Conservation (phyloP, 2,888 invertebrate genomes). For the Lasioglossum morio region DNA sequence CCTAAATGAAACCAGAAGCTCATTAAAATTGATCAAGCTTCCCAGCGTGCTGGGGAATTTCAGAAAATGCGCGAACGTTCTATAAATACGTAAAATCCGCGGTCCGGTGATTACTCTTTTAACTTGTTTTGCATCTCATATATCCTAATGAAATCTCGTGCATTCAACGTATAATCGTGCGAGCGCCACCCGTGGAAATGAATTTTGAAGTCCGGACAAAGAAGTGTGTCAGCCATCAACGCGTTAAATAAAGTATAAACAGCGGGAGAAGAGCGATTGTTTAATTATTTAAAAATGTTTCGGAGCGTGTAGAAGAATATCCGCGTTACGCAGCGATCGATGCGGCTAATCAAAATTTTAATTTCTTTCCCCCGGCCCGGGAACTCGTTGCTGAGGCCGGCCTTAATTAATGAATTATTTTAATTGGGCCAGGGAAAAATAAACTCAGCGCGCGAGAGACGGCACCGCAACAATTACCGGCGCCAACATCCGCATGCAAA, state of each 20-base stretch:
- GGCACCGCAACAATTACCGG: slow-evolving; percentile 58
- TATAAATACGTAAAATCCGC: slow-evolving; percentile 2
- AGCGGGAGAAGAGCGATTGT: not conserved
- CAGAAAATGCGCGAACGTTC: not conserved
- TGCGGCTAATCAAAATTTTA: not conserved
- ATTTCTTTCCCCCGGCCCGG: not conserved
- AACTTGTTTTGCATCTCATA: slow-evolving; percentile 6
- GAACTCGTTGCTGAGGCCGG: not conserved
- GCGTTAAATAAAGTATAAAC: not conserved
- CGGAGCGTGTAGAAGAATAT: not conserved
- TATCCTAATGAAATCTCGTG: not conserved
- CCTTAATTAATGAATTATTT: slow-evolving; percentile 41
- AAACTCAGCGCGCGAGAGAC: not conserved
- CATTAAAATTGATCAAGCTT: not conserved
- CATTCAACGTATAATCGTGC: not conserved
- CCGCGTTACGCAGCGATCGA: not conserved
- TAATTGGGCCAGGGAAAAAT: slow-evolving; percentile 42
- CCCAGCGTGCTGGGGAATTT: not conserved
- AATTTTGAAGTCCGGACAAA: not conserved
- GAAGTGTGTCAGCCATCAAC: not conserved
- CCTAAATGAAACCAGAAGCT: not conserved
- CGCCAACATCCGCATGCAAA: slow-evolving; percentile 56
- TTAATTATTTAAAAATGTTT: not conserved
- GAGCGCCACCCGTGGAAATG: not conserved
- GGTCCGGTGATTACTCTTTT: not conserved